A percentile compares a stretch with the other conserved stretches of the same genome.
These are phyloP conservation scores for Pangasius larnaudii DNA, from an alignment of 2,797 vertebrate genomes.

Conservation along the genomic window DNA sequence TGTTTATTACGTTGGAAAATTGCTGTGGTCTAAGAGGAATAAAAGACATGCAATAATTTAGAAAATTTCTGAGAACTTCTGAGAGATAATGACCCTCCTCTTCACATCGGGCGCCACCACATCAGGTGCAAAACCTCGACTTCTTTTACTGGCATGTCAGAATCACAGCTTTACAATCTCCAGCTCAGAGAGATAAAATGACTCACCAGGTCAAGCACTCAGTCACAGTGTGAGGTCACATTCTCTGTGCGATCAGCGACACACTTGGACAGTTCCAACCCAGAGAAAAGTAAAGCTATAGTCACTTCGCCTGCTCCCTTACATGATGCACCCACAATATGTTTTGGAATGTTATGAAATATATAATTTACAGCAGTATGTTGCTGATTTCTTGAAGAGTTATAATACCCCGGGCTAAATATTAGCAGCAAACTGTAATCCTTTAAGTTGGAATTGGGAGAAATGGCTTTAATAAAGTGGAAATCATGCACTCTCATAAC, in stretches of 20 bases:
- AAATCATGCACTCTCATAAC: neutral
- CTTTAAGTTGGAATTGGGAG: neutral
- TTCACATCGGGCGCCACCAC: neutral
- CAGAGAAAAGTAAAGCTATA: conserved; percentile 27
- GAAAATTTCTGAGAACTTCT: neutral
- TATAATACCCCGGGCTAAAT: neutral
- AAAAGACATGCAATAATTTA: neutral
- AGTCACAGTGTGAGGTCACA: conserved; percentile 61
- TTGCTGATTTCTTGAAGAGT: neutral
- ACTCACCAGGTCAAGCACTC: conserved; percentile 68
- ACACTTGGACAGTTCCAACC: conserved; percentile 28
- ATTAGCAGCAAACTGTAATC: neutral
- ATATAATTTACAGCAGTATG: neutral
- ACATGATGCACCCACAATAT: neutral
- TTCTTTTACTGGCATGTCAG: conserved; percentile 52
- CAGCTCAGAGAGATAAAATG: conserved; percentile 65
- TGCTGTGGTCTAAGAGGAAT: too few relatives aligned
- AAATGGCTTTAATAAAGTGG: neutral
- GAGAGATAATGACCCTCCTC: neutral
- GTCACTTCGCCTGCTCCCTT: neutral
- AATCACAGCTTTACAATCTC: conserved; percentile 57
- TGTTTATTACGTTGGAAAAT: neutral
- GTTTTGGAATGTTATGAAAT: neutral
- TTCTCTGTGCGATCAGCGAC: conserved; percentile 47
- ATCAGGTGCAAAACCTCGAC: conserved; percentile 49